phyloP scores from a whole-genome alignment of 2,888 invertebrate species.

The Chesias legatella region DNA sequence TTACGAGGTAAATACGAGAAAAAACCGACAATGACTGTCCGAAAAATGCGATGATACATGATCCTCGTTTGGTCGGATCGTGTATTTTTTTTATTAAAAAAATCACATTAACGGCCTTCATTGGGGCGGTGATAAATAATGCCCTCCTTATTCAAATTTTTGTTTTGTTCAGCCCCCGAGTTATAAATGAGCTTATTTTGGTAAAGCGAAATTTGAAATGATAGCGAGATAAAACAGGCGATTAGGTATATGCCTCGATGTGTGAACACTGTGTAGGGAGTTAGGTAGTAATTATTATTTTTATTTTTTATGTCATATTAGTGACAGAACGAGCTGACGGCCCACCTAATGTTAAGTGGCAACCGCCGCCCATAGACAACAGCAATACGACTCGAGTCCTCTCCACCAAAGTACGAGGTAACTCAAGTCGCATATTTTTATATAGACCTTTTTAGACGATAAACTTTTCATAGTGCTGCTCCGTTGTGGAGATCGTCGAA shows the following conservation, averaged over 20 bases:
- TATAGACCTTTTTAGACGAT: no score
- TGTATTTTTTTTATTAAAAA: slow-evolving; percentile 76
- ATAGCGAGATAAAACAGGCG: slow-evolving; percentile 72
- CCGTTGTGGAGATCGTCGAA: no score
- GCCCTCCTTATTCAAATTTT: slow-evolving; percentile 80
- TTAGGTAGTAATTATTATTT: no score
- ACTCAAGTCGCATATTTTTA: no score
- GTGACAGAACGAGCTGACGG: no score
- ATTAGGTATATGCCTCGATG: slow-evolving; percentile 54
- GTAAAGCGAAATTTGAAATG: slow-evolving; percentile 57
- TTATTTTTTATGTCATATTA: no score
- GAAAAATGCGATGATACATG: slow-evolving; percentile 78
- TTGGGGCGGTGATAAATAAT: slow-evolving; percentile 80
- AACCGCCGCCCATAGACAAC: no score
- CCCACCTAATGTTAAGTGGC: no score
- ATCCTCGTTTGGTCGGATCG: slow-evolving; percentile 75
- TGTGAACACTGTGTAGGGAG: slow-evolving; percentile 25
- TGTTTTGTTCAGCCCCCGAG: slow-evolving; percentile 76
- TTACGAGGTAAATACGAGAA: slow-evolving; percentile 44
- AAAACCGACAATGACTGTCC: slow-evolving; percentile 76
- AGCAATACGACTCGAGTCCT: no score
- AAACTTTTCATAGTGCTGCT: no score
- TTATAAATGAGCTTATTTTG: slow-evolving; percentile 80
- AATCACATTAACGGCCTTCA: slow-evolving; percentile 81
- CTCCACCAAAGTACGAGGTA: no score